Base-by-base conservation (phyloP, 2,888 invertebrate genomes). In the Lasioglossum calceatum region DNA sequence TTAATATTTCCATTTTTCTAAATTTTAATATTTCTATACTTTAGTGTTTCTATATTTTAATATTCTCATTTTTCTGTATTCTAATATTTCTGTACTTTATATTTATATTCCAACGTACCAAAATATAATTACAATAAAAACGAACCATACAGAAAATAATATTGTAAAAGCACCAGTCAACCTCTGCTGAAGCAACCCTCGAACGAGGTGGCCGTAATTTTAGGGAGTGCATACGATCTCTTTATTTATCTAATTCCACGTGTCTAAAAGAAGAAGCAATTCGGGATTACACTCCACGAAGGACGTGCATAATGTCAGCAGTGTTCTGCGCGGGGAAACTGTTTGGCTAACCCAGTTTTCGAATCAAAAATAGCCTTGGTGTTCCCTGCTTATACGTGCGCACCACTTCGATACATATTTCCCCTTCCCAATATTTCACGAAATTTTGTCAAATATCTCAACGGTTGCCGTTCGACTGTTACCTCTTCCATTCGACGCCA, bases 341-440 rank as follows among this genome's bases (percentile, higher is more conserved):
- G 89, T 91, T 92, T 92, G 86, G 84, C 81, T 92, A 91, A 92
- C 92, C 92, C 89, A 91, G 88, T 54, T 91, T 91, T 87, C 80
- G 83, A 84, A 87, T 90, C 89, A 76, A 89, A 89, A 91, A 92
- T 92, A 92, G 82, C 82, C 73, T 14, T 23, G 70, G 39, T 84
- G 39, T 84, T 58, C 58, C 75, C 44, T 39, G 71, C 79, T 84
- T 79, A 50, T 64, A 58, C 72, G 39, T 73, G 42, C 67, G 54
- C 72, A 77, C 72, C 71, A 44, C 47, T 75, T 27, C 42, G 36
- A n/a, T 70, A 67, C 79, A 54, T 54, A 54, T 73, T 74, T 39
- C 80, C 64, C 64, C 32, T 76, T 83, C 79, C 54, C 79, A 23
- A 87, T 79, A 82, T 82, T 86, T 86, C 80, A 44, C 73, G 27